Evolutionary conservation across 2,797 vertebrate genomes (phyloP), one percentile per base, ranked within the genome.

Genomic region (Tenualosa ilisha): DNA sequence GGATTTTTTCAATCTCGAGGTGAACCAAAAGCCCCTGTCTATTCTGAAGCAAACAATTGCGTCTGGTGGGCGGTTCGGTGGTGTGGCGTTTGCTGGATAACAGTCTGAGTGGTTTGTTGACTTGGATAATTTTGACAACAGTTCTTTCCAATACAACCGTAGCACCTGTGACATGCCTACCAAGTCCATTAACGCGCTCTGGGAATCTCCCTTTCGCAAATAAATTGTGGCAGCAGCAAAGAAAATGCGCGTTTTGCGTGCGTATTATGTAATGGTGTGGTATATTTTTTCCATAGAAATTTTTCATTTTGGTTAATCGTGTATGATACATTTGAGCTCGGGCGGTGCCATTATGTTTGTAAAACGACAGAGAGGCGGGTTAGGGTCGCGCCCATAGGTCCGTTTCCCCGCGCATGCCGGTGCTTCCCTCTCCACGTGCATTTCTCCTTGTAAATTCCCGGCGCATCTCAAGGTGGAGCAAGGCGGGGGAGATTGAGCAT

Each of bases 401-500:
- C 37, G 84, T 83, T 63, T 86, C 85, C 86, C 82, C 68, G 50
- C 61, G 86, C 86, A 72, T 84, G 79, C 86, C 79, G 79, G 75
- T 81, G 79, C 86, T 53, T 79, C 82, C 72, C 50, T 43, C 65
- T 79, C 82, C 86, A 61, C 82, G 54, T 49, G 31, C 82, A 6
- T 20, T 81, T 72, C 51, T 65, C 65, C 68, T 88, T 88, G 51
- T 51, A 53, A 84, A 86, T 82, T 85, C 87, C 84, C 81, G 72
- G 79, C 84, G 84, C 87, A 83, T 68, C 83, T 83, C 82, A 83
- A 68, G 83, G 86, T 85, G 82, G 63, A 86, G 82, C 53, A 22
- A 40, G 53, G 49, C 68, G 46, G 61, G 46, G 72, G 61, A 79
- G 22, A 84, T 53, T 81, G 72, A 75, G 49, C 75, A 53, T 37